Conservation (phyloP, 2,113 vertebrate genomes). For the Callipepla californica region DNA sequence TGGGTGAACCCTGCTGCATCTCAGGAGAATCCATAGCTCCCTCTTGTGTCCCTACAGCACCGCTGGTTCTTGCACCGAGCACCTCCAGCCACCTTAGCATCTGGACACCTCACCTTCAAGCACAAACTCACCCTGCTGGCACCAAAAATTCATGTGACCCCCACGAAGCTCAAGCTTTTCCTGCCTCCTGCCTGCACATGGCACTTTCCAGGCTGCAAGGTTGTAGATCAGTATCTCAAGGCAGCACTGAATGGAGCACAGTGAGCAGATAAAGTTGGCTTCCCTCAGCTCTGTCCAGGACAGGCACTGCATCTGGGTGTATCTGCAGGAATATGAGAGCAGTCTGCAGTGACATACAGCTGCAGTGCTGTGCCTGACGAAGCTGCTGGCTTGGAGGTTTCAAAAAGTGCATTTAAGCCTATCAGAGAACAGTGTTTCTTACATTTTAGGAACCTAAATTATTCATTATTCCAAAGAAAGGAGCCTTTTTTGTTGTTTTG, state of each 20-base stretch:
- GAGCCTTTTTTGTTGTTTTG: not conserved
- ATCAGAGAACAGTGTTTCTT: fast-evolving
- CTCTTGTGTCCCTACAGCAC: constrained; percentile 26
- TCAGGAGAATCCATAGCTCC: constrained; percentile 43
- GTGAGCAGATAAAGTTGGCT: not conserved
- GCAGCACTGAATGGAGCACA: fast-evolving
- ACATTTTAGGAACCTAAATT: not conserved
- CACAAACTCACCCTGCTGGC: not conserved
- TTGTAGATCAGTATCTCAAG: not conserved
- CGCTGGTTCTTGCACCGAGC: not conserved
- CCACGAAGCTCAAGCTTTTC: not conserved
- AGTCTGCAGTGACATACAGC: not conserved
- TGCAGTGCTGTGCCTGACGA: not conserved
- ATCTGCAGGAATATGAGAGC: not conserved
- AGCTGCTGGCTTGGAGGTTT: not conserved
- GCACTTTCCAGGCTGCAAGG: not conserved
- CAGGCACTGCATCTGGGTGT: not conserved
- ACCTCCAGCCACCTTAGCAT: not conserved
- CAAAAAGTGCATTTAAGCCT: not conserved
- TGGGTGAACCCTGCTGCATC: not conserved
- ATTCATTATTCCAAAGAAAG: constrained; percentile 18
- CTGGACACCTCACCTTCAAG: not conserved
- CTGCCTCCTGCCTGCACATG: not conserved
- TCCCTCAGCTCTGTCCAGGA: not conserved
- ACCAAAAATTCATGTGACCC: not conserved